Evolutionary conservation across 1,140 invertebrate genomes (phyloP), one percentile per base, ranked within the genome.

Genomic region (Telenomus remus): DNA sequence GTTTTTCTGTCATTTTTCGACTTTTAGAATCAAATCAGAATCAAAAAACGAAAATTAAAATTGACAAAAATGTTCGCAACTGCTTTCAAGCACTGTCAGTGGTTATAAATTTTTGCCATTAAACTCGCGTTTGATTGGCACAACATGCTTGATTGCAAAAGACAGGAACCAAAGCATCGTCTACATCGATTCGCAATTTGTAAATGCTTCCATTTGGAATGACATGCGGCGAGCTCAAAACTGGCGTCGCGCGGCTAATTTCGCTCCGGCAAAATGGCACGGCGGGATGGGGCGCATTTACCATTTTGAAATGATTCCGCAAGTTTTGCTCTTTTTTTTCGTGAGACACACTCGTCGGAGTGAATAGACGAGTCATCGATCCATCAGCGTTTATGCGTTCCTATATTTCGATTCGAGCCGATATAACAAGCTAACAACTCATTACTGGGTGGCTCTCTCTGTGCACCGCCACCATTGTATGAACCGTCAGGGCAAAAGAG

Each of bases 331-430:
- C 56, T 77, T 77, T 75, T 39, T 77, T 77, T 77, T n/a, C n/a
- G n/a, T 63, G 69, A 69, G 75, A 77, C 69, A 69, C 75, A 77
- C 75, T 77, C 75, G 69, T 77, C 46, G 57, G 16, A 77, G 72
- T 77, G 75, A 77, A 77, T 73, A 50, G 69, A 68, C 68, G 59
- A 72, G 69, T 77, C 68, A 77, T 77, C 69, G 75, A 77, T 77
- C 75, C 64, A 63, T 73, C 69, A 77, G 64, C 75, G 54, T 72
- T 44, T 77, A 77, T 69, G 47, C 50, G 68, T 69, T 33, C 33
- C 53, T 69, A 69, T 72, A 77, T 70, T 70, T 72, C 75, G 64
- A 77, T 73, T 77, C 75, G 64, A 63, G 53, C 63, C 72, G 47
- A 48, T 75, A 75, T 75, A 59, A 69, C 57, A 59, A 63, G 64